Base-by-base conservation (phyloP, 2,888 invertebrate species). In the Sipunculus nudus region DNA sequence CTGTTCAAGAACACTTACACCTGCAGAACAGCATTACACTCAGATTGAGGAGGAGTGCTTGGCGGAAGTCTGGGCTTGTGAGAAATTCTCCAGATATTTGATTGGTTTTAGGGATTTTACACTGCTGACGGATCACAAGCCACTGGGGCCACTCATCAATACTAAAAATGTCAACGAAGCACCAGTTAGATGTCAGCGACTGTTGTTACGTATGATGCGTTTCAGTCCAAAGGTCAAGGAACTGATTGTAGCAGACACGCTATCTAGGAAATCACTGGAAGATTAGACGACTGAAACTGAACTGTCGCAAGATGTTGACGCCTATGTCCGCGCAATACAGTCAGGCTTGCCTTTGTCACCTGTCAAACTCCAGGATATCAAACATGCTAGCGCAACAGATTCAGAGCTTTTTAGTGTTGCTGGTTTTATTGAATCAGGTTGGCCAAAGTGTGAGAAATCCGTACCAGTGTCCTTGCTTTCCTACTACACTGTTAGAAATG, bases 61-160 rank as follows among this genome's bases (percentile, higher is more conserved):
- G 2, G 66, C 67, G 1, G 21, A 52, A 19, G 62, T 67, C 6
- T 70, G 65, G 61, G 53, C 67, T 5, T 72, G 67, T 32, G 70
- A 71, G 53, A 66, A 55, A 16, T 69, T 69, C 19, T 16, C 16
- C 10, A 38, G 48, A 35, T 61, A 61, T 32, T 45, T 67, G 2
- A n/a, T 63, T 3, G 73, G 70, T 6, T 41, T 70, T 6, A 48
- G 60, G 0, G n/a, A 25, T 0, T 72, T 69, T 39, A 41, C 29
- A 23, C 43, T 70, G 3, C n/a, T 65, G 6, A 71, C 73, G 0
- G 71, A 73, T 45, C 70, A 70, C 45, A 71, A 65, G 46, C 70
- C 63, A 10, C 47, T 72, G 4, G 61, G 71, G 21, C 67, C 67
- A 10, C 41, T 71, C 0, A 65, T 73, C 3, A 72, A 64, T 23